Percentiles rank a stretch among this genome's conserved stretches.
These are phyloP conservation scores for Trilocha varians DNA, from an alignment of 2,888 invertebrate species.

Conservation along the genomic window DNA sequence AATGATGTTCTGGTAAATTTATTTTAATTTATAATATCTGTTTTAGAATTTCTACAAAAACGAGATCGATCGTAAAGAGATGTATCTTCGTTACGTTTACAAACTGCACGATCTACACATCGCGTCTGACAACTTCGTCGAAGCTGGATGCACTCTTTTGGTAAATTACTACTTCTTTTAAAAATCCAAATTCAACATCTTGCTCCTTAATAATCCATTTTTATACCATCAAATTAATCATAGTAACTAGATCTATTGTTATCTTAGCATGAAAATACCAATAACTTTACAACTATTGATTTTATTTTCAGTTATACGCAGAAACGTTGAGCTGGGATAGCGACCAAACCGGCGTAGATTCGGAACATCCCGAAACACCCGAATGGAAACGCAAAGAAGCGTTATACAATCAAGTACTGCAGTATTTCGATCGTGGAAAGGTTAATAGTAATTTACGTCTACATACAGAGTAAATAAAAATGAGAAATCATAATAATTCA, in stretches of 20 bases:
- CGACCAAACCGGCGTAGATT: slow-evolving; percentile 77
- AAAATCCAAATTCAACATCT: too few species aligned
- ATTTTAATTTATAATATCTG: not conserved
- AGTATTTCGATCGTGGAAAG: slow-evolving; percentile 95
- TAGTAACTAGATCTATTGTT: too few species aligned
- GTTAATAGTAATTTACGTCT: slow-evolving; percentile 46
- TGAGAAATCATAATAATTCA: too few species aligned
- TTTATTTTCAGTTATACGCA: slow-evolving; percentile 79
- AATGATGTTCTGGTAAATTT: too few species aligned
- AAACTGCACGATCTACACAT: slow-evolving; percentile 94
- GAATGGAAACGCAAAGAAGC: slow-evolving; percentile 94
- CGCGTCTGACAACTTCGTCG: slow-evolving; percentile 92
- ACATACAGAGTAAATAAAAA: too few species aligned
- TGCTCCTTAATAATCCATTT: too few species aligned
- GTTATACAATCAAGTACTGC: slow-evolving; percentile 89
- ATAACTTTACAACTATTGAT: not conserved
- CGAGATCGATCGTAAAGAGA: slow-evolving; percentile 94
- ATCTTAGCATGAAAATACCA: too few species aligned
- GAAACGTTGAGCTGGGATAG: slow-evolving; percentile 90
- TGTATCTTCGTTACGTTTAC: slow-evolving; percentile 96
- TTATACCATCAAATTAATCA: too few species aligned
- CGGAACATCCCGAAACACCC: slow-evolving; percentile 80
- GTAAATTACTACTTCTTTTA: slow-evolving; percentile 32
- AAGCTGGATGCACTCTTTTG: slow-evolving; percentile 95
- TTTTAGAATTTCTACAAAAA: slow-evolving; percentile 95